Base-by-base conservation (phyloP, 2,888 invertebrate genomes). In the Callosobruchus maculatus region DNA sequence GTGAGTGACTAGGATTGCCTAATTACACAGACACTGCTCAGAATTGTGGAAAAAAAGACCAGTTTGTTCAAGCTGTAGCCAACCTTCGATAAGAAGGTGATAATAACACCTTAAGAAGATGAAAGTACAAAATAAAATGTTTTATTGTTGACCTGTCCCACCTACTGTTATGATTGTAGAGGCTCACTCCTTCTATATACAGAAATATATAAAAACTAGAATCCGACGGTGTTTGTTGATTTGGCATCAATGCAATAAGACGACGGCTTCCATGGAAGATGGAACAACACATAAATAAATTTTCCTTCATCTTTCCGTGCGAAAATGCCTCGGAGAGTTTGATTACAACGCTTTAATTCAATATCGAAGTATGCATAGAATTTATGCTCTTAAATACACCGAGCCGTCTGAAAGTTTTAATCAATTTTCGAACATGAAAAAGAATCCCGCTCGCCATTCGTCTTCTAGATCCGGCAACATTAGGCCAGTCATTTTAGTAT, bases 291-390 rank as follows among this genome's bases (percentile, higher is more conserved):
- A 85, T 84, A 83, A 85, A 85, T 85, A 84, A 84, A 84, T 84
- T 84, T 83, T 83, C 77, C 81, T 76, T 78, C 75, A 79, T 77
- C 75, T 26, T n/a, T 71, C 26, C 73, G 69, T 73, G 80, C 78
- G 77, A 80, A 81, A 83, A 83, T 78, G 78, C 81, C 79, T 77
- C 74, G 71, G 70, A 74, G 82, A 81, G 81, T 81, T 82, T 82
- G 82, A 82, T 82, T 82, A 86, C 85, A 86, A 85, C 85, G 85
- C 85, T 87, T 86, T 87, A 87, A 86, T 86, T 86, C 86, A 86
- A 86, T 87, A 86, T 85, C 86, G 86, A 87, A 87, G 86, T 87
- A 86, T 86, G 86, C 87, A 86, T 85, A 86, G 86, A 87, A 87
- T 87, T 87, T 86, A 86, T 86, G 86, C 85, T 84, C 85, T 87